Evolutionary conservation across 2,113 vertebrate species (phyloP).

Genomic region (Apus apus): DNA sequence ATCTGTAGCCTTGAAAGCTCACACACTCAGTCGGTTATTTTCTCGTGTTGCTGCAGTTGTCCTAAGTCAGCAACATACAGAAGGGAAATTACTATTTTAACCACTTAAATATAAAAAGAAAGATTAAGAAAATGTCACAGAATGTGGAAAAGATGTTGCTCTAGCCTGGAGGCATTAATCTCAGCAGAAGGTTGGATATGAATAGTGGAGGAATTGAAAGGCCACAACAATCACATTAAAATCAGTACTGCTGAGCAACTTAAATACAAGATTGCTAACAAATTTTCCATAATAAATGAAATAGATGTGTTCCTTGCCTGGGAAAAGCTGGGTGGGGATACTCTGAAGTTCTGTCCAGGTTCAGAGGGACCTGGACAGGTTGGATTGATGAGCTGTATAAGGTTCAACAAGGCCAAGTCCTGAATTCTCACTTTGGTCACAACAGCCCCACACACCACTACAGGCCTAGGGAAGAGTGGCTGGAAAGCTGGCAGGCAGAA

Average conservation of each 20-base stretch:
- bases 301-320: neutral
- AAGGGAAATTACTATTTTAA: neutral
- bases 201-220: neutral
- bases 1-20: neutral
- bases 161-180: neutral
- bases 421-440: too few relatives aligned
- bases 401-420: too few relatives aligned
- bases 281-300: slow-evolving; percentile 1
- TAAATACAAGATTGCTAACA: neutral
- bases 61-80: neutral
- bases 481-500: too few relatives aligned
- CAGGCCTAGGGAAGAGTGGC: too few relatives aligned
- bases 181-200: neutral
- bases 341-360: too few relatives aligned
- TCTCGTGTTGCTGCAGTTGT: neutral
- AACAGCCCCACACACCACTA: too few relatives aligned
- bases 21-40: neutral
- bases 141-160: neutral
- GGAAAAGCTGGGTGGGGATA: neutral
- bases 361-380: too few relatives aligned
- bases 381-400: too few relatives aligned
- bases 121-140: accelerated
- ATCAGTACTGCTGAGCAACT: neutral
- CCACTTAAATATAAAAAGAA: neutral
- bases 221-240: neutral